These are phyloP conservation scores for Balanococcus diminutus DNA, from an alignment of 2,888 invertebrate genomes.

Conservation along the genomic window DNA sequence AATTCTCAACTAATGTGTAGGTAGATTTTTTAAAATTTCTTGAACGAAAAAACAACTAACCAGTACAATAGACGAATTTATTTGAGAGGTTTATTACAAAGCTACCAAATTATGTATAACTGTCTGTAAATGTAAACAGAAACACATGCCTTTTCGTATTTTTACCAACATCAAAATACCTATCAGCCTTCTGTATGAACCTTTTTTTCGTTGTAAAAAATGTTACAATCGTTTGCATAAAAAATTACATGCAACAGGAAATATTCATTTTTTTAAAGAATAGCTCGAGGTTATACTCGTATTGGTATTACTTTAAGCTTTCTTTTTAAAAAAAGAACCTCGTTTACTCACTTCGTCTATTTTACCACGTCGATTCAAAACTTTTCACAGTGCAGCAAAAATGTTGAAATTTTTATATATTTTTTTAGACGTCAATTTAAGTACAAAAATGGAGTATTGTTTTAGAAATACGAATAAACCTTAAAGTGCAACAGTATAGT, in stretches of 20 bases:
- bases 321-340: not conserved
- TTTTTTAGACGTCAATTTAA: not conserved
- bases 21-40: too few species aligned
- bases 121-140: too few species aligned
- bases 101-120: too few species aligned
- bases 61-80: too few species aligned
- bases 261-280: not conserved
- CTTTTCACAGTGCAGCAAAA: not conserved
- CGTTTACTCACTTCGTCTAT: not conserved
- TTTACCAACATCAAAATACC: not conserved
- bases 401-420: not conserved
- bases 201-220: not conserved
- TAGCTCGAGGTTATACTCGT: not conserved
- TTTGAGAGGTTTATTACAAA: too few species aligned
- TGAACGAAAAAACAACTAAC: too few species aligned
- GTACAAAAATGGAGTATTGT: not conserved
- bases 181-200: not conserved
- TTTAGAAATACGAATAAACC: not conserved
- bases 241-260: constrained; percentile 12
- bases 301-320: constrained; percentile 21
- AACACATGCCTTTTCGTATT: not conserved
- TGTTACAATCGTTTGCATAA: not conserved
- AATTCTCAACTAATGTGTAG: too few species aligned
- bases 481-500: not conserved
- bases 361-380: not conserved